phyloP scores from a whole-genome alignment of 2,113 vertebrate genomes.

The Thymallus thymallus region DNA sequence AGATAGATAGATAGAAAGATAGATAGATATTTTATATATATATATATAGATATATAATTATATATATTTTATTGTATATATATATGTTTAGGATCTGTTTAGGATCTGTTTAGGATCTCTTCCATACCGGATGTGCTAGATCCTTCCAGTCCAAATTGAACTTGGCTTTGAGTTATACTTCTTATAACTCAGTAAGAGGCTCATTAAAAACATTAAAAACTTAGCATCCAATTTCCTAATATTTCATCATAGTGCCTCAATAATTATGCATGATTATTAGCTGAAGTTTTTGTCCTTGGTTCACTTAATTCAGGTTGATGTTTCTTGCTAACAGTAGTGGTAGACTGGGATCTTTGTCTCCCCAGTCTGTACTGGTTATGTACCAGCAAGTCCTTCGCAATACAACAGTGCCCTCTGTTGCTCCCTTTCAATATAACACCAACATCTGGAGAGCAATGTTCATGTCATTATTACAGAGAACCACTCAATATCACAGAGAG shows the following conservation, averaged over 20 bases:
- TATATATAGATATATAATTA: too few relatives aligned
- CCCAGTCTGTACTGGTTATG: slow-evolving; percentile 5
- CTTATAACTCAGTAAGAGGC: slow-evolving; percentile 50
- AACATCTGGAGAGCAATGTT: not conserved
- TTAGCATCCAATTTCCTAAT: slow-evolving; percentile 64
- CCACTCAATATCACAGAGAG: too few relatives aligned
- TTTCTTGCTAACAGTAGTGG: slow-evolving; percentile 67
- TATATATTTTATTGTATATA: too few relatives aligned
- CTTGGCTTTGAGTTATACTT: slow-evolving; percentile 18
- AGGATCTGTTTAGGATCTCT: too few relatives aligned
- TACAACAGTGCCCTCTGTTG: slow-evolving; percentile 74
- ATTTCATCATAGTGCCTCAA: slow-evolving; percentile 69
- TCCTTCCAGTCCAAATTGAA: slow-evolving; percentile 34
- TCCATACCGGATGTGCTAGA: not conserved
- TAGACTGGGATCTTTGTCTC: slow-evolving; percentile 54
- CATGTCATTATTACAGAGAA: too few relatives aligned
- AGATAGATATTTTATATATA: too few relatives aligned
- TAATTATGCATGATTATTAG: slow-evolving; percentile 73
- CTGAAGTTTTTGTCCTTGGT: slow-evolving; percentile 74
- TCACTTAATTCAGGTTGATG: slow-evolving; percentile 67
- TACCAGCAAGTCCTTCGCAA: slow-evolving; percentile 24
- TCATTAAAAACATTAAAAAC: slow-evolving; percentile 38
- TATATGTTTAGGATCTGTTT: too few relatives aligned
- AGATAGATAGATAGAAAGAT: too few relatives aligned
- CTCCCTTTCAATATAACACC: slow-evolving; percentile 44